Percentiles rank a stretch among this genome's conserved stretches.
Conservation (phyloP, 2,113 vertebrate genomes). For the Sigmodon hispidus region DNA sequence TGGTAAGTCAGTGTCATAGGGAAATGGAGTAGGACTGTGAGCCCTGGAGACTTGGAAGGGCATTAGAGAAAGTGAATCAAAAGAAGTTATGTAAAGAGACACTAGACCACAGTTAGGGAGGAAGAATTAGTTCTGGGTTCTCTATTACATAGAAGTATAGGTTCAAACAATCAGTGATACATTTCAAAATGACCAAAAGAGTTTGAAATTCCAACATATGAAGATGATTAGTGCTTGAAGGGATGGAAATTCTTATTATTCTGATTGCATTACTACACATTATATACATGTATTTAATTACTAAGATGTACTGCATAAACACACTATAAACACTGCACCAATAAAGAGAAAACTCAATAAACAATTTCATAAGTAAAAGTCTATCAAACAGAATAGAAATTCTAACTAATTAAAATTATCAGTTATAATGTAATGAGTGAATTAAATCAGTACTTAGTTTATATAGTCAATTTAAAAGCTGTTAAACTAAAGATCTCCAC, state of each 20-base stretch:
- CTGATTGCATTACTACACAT: neutral
- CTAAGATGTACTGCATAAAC: neutral
- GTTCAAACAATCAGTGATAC: neutral
- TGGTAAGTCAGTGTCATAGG: neutral
- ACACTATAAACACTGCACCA: neutral
- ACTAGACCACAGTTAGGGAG: neutral
- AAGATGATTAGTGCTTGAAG: neutral
- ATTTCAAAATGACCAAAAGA: neutral
- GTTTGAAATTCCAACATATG: neutral
- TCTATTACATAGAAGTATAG: neutral
- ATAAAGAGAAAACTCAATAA: neutral
- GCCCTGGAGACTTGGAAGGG: neutral
- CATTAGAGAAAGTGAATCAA: neutral
- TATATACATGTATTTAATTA: neutral
- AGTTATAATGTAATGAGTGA: neutral
- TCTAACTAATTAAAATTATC: constrained; percentile 14
- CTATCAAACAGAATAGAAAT: neutral
- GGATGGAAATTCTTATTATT: neutral
- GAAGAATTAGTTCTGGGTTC: neutral
- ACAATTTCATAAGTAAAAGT: neutral
- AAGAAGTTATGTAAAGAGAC: neutral
- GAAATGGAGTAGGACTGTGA: neutral
- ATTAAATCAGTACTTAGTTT: constrained; percentile 8
- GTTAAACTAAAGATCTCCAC: constrained; percentile 3
- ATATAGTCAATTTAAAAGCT: constrained; percentile 36